Percentiles rank a stretch among this genome's conserved stretches.
Conservation (phyloP, 2,888 invertebrate genomes). For the Dolomedes plantarius region DNA sequence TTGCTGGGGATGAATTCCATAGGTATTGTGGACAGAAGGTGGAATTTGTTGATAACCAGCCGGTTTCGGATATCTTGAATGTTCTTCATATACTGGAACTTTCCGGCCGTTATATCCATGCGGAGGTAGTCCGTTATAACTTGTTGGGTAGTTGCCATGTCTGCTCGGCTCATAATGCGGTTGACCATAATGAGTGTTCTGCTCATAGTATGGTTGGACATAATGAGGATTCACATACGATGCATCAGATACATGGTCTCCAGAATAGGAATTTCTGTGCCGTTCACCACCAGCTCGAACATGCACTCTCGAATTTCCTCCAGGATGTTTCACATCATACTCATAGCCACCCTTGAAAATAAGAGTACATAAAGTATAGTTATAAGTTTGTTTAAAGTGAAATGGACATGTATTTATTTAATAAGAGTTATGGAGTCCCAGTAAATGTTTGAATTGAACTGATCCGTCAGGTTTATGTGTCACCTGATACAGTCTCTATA, state of each 20-base stretch:
- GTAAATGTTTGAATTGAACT: no score
- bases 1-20: no score
- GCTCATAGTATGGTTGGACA: neutral
- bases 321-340: slow-evolving; percentile 38
- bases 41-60: neutral
- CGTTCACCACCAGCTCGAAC: slow-evolving; percentile 14
- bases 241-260: neutral
- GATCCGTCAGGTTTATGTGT: no score
- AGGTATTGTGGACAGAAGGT: neutral
- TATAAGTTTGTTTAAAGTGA: no score
- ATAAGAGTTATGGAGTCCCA: no score
- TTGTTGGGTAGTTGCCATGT: neutral
- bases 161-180: no score
- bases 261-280: neutral
- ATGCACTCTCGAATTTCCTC: slow-evolving; percentile 41
- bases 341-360: slow-evolving; percentile 30
- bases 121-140: neutral
- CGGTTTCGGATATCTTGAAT: neutral
- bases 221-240: neutral
- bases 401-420: no score
- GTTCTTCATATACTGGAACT: neutral
- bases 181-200: no score
- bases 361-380: no score
- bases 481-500: no score
- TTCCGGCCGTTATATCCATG: neutral